Conservation (phyloP, 2,797 vertebrate species). For the Thripadectes ignobilis region DNA sequence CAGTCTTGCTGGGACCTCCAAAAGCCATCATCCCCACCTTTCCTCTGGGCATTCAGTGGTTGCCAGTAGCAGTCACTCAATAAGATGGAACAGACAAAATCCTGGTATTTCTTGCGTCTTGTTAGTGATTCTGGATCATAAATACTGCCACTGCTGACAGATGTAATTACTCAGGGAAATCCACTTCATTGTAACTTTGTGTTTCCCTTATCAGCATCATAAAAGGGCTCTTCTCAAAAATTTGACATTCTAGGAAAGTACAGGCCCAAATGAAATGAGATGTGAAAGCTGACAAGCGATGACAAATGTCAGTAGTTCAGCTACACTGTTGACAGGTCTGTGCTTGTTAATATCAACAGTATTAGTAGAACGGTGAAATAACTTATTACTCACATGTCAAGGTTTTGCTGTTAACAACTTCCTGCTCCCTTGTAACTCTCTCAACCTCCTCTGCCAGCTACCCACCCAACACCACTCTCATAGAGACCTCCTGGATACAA, state of each 20-base stretch:
- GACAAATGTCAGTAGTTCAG: constrained; percentile 46
- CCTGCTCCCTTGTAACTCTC: background rate
- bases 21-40: background rate
- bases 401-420: background rate
- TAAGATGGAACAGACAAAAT: background rate
- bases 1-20: background rate
- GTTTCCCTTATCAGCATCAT: constrained; percentile 35
- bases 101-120: background rate
- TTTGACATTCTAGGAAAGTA: constrained; percentile 5
- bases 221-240: constrained; percentile 48
- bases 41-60: background rate
- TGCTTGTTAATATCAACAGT: constrained; percentile 16
- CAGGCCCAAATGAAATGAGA: background rate
- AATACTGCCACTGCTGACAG: constrained; percentile 35
- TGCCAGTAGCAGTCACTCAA: constrained; percentile 18
- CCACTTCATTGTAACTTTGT: background rate
- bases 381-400: background rate
- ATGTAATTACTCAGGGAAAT: constrained; percentile 61
- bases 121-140: constrained; percentile 35
- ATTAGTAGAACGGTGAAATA: constrained; percentile 11
- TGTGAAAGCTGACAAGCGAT: constrained; percentile 30
- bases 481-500: background rate
- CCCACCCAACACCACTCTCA: background rate
- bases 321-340: constrained; percentile 1
- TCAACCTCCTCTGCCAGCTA: background rate